Conservation (phyloP, 2,113 vertebrate genomes). For the Mesembrinibis cayennensis region DNA sequence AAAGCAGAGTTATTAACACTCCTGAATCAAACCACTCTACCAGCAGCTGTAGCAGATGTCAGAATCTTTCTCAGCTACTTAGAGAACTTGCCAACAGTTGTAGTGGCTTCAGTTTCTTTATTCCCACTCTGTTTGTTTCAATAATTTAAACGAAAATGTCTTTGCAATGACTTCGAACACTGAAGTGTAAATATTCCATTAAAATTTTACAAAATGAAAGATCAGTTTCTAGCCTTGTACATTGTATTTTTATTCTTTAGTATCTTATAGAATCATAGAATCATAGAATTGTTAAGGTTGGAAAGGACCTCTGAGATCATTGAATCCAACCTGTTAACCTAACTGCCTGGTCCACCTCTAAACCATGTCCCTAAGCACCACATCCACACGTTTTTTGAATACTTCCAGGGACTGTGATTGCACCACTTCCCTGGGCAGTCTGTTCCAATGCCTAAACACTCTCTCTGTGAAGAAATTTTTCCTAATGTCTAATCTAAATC, state of each 20-base stretch:
- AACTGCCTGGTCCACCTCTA: too few relatives aligned
- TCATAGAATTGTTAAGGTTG: too few relatives aligned
- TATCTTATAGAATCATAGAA: too few relatives aligned
- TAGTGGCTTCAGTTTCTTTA: background rate
- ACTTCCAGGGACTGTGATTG: too few relatives aligned
- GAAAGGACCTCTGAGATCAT: too few relatives aligned
- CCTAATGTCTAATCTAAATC: too few relatives aligned
- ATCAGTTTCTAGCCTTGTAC: background rate
- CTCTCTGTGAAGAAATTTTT: too few relatives aligned
- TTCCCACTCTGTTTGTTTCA: background rate
- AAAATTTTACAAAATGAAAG: background rate
- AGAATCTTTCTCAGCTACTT: background rate
- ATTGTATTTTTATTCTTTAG: background rate
- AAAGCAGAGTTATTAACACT: background rate
- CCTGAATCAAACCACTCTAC: background rate
- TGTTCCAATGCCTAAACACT: too few relatives aligned
- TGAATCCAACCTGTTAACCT: too few relatives aligned
- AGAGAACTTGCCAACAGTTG: background rate
- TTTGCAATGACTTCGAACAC: background rate
- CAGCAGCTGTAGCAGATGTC: background rate
- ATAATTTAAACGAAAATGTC: background rate
- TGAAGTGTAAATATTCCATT: background rate
- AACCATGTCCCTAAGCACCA: too few relatives aligned
- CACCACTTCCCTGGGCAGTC: too few relatives aligned
- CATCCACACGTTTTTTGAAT: too few relatives aligned